These are phyloP conservation scores for Halichondria panicea DNA, from an alignment of 37 sponge, comb jelly and placozoan species.

Conservation along the genomic window DNA sequence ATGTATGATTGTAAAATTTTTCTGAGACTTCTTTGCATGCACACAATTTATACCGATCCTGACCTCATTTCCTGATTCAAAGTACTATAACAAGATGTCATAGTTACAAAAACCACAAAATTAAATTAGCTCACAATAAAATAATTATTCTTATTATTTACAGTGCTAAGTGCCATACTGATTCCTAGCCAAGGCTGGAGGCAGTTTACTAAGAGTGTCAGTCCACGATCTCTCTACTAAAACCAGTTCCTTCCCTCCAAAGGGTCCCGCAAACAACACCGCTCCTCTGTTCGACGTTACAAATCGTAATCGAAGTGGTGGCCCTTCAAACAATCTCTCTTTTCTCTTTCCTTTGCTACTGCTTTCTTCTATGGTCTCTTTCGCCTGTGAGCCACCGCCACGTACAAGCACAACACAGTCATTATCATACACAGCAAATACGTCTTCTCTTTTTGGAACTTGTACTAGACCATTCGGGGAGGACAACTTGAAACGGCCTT, in stretches of 20 bases:
- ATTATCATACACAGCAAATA: slow-evolving; percentile 51
- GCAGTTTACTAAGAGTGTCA: slow-evolving; percentile 33
- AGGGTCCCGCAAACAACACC: slow-evolving; percentile 22
- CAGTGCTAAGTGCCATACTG: slow-evolving; percentile 61
- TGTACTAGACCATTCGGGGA: slow-evolving; percentile 14
- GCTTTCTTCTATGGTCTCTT: neutral
- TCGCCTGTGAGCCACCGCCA: neutral
- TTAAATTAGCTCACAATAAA: too few species aligned
- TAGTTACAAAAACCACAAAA: neutral
- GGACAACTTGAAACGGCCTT: slow-evolving; percentile 13
- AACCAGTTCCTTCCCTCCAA: slow-evolving; percentile 15
- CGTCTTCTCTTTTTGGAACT: neutral
- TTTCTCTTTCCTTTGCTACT: slow-evolving; percentile 1
- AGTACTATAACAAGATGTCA: neutral
- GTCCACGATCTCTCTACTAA: slow-evolving; percentile 62
- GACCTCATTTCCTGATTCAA: too few species aligned
- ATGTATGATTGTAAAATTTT: too few species aligned
- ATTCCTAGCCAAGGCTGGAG: slow-evolving; percentile 51
- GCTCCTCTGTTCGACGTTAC: neutral
- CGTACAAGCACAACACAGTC: slow-evolving; percentile 33
- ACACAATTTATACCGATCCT: too few species aligned
- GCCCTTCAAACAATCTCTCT: neutral
- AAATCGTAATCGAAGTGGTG: slow-evolving; percentile 1
- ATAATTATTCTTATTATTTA: too few species aligned
- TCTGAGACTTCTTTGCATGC: too few species aligned